Evolutionary conservation across 2,797 vertebrate genomes (phyloP), one percentile per base, ranked within the genome.

Genomic region (Semaprochilodus insignis): DNA sequence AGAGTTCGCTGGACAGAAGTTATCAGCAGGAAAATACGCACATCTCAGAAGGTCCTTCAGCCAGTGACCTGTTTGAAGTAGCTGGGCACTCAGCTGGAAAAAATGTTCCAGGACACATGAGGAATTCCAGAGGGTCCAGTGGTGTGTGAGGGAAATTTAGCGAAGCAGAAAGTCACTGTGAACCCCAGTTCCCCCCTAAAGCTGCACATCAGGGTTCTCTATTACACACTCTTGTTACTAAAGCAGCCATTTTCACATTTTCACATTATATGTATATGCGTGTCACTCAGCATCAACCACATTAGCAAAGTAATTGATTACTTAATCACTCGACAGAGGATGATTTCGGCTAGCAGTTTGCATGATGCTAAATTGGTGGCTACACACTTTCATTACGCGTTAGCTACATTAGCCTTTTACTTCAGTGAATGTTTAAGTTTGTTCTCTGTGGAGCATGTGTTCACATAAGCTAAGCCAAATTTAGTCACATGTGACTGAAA

Each of bases 21-120:
- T 67, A 21, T 67, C 34, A 67, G n/a, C 65, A 67, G 31, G 34
- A n/a, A 55, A 6, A 70, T 31, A 70, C 3, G 7, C 55, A 54
- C 2, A 23, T 54, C 4, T 82, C 63, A 54, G 15, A 77, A 77
- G 70, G 23, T 27, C 66, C 60, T 67, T 44, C 34, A 59, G 34
- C 48, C 52, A 60, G 77, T 27, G 57, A 52, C 70, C 23, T 16
- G 74, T n/a, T 62, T 60, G 34, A 76, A 78, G 72, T 79, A 77
- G 23, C 72, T 62, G n/a, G 73, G 40, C 57, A 71, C 15, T 84
- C 51, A 74, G 77, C 85, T 85, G 82, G 79, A 88, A 83, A 75
- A 78, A 75, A 81, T 78, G 82, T 74, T 73, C 4, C 48, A n/a
- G 54, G 85, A 85, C 84, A 80, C 44, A 17, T 52, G 51, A 23